Conservation (phyloP, 2,888 invertebrate species). For the Pachliopta kotzebuea region DNA sequence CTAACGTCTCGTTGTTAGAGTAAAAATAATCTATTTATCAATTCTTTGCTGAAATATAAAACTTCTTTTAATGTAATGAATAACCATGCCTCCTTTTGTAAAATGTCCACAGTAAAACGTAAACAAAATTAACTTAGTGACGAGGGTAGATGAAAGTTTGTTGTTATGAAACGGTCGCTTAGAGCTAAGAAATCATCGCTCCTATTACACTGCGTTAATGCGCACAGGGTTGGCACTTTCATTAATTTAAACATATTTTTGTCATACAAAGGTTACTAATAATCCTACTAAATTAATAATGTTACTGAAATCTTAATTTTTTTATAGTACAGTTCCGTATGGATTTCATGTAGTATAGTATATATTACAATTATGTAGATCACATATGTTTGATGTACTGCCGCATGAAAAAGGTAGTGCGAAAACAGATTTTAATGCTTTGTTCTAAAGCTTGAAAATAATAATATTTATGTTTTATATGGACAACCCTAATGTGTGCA, state of each 20-base stretch:
- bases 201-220: slow-evolving; percentile 51
- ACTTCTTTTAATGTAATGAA: neutral
- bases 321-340: too few relatives aligned
- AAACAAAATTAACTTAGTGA: slow-evolving; percentile 63
- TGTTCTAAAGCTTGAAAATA: too few relatives aligned
- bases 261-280: neutral
- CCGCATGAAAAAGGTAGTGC: too few relatives aligned
- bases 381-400: too few relatives aligned
- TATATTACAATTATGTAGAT: too few relatives aligned
- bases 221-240: slow-evolving; percentile 48
- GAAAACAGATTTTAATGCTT: too few relatives aligned
- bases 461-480: too few relatives aligned
- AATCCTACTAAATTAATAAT: too few relatives aligned
- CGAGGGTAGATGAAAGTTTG: slow-evolving; percentile 57
- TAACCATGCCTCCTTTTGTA: slow-evolving; percentile 31
- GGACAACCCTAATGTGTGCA: slow-evolving; percentile 56
- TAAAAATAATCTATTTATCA: too few relatives aligned
- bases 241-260: neutral
- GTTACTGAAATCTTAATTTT: too few relatives aligned
- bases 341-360: too few relatives aligned
- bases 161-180: slow-evolving; percentile 62
- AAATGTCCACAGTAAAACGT: slow-evolving; percentile 51
- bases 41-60: neutral
- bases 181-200: slow-evolving; percentile 70
- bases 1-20: too few relatives aligned